Evolutionary conservation across 2,113 vertebrate genomes (phyloP).

Genomic region (Sminthopsis crassicaudata): DNA sequence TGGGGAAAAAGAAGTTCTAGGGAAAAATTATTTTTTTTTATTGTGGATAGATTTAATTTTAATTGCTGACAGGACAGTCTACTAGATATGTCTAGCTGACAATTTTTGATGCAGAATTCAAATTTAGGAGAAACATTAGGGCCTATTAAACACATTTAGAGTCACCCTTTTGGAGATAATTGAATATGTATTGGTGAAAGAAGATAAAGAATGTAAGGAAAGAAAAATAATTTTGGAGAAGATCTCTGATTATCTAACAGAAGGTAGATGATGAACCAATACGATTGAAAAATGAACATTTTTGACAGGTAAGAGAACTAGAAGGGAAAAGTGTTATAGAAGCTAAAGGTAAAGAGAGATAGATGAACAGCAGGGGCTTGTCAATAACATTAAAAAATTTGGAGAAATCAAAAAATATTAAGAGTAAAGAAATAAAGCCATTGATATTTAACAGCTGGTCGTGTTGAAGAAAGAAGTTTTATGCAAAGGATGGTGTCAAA

Average conservation of each 20-base stretch:
- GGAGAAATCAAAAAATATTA: not conserved
- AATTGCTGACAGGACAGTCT: not conserved
- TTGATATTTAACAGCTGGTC: not conserved
- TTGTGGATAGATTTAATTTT: not conserved
- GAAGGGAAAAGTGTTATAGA: not conserved
- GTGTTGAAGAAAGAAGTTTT: not conserved
- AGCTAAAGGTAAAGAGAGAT: not conserved
- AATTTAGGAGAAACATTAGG: not conserved
- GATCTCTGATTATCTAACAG: not conserved
- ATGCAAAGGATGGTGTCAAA: not conserved
- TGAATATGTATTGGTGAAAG: not conserved
- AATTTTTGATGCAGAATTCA: not conserved
- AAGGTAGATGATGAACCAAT: not conserved
- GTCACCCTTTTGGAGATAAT: not conserved
- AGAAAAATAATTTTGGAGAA: not conserved
- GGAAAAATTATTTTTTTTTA: not conserved
- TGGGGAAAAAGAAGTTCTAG: not conserved
- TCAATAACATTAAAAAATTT: not conserved
- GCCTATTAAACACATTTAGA: not conserved
- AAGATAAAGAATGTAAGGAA: not conserved
- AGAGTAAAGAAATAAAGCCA: not conserved
- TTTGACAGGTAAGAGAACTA: not conserved
- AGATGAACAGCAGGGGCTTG: not conserved
- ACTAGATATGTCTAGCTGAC: not conserved
- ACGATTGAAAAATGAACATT: not conserved